Base-by-base conservation (phyloP, 2,797 vertebrate species). In the Sebastes matsubarae region DNA sequence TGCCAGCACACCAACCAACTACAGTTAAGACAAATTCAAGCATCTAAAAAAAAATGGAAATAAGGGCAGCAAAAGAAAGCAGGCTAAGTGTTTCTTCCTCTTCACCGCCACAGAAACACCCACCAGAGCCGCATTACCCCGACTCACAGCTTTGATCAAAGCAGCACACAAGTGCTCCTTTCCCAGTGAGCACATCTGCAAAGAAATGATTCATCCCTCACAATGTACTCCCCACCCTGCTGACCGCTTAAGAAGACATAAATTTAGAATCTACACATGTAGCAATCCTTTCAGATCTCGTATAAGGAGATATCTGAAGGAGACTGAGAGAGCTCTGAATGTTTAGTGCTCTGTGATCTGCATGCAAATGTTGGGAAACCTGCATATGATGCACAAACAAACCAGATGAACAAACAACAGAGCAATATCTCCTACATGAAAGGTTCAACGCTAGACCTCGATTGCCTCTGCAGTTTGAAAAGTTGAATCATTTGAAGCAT, bases 151-250 rank as follows among this genome's bases (percentile, higher is more conserved):
- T 88, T 75, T 84, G 88, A 93, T 92, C 84, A 90, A 80, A 88
- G 85, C 59, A 67, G 58, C 38, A 38, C 69, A 72, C 81, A 67
- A 22, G 32, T 10, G 38, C 71, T 79, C 34, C 73, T 73, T 61
- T 72, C 86, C 27, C 78, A 71, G 72, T 4, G 63, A 80, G 84
- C 69, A 80, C 88, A 82, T 85, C 84, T 81, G 89, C 88, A 91
- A 83, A 89, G 80, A 74, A 66, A 90, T 85, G 80, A 92, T 91
- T 90, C 88, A 90, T 90, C 75, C 81, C 66, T 79, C 68, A 54
- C 54, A 52, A 30, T 22, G 52, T 67, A 8, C 75, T 81, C 77
- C 86, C 71, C 65, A n/a, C 67, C 72, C 65, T 7, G 64, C 77
- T 72, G 42, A 72, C 76, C 58, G 60, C 76, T 75, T 65, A 72